Evolutionary conservation across 2,113 vertebrate species (phyloP).

Genomic region (mouse (Mus musculus)): GRCm39 chr15:17421001-17421500

Average conservation of each 20-base stretch:
- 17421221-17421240: slow-evolving; percentile 28
- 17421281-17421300: slow-evolving; percentile 73
- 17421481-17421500: neutral
- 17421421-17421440: slow-evolving; percentile 60
- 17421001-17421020: too few species aligned
- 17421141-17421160: too few species aligned
- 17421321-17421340: too few species aligned
- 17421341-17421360: slow-evolving; percentile 67
- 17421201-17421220: slow-evolving; percentile 52
- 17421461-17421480: slow-evolving; percentile 50
- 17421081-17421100: too few species aligned
- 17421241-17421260: slow-evolving; percentile 86
- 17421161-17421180: neutral
- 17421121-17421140: too few species aligned
- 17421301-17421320: slow-evolving; percentile 51
- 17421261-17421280: slow-evolving; percentile 79
- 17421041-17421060: too few species aligned
- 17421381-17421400: slow-evolving; percentile 42
- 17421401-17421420: slow-evolving; percentile 51
- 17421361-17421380: slow-evolving; percentile 68
- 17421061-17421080: too few species aligned
- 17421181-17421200: slow-evolving; percentile 79
- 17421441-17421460: neutral
- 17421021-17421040: too few species aligned
- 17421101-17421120: too few species aligned